Conservation (phyloP, 1,140 invertebrate genomes). For the Sitobion miscanthi region DNA sequence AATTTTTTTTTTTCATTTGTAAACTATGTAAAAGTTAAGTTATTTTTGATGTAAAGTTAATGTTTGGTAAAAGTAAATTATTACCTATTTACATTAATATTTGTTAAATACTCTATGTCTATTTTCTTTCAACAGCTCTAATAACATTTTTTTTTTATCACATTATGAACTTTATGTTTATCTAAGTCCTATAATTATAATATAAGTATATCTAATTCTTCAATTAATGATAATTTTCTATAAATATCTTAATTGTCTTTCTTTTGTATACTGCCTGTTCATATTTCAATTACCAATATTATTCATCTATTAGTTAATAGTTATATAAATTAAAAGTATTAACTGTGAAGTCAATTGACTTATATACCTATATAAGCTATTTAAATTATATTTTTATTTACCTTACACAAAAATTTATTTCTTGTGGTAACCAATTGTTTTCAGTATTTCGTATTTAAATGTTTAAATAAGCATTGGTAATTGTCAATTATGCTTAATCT, state of each 20-base stretch:
- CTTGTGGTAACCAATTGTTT: neutral
- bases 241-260: slow-evolving; percentile 8
- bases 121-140: neutral
- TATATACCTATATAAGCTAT: neutral
- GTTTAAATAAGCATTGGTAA: neutral
- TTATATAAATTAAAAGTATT: neutral
- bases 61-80: slow-evolving; percentile 37
- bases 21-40: slow-evolving; percentile 30
- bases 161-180: slow-evolving; percentile 1
- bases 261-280: neutral
- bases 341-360: neutral
- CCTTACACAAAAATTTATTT: neutral
- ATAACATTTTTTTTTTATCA: neutral
- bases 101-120: slow-evolving; percentile 1
- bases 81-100: slow-evolving; percentile 17
- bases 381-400: slow-evolving; percentile 6
- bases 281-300: neutral
- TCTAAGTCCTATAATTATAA: slow-evolving; percentile 4
- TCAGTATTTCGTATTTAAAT: neutral
- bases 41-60: slow-evolving; percentile 25
- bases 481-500: neutral
- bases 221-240: neutral
- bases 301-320: neutral
- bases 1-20: neutral
- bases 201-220: neutral